phyloP scores from a whole-genome alignment of 2,113 vertebrate genomes.

The Rhinopomastus cyanomelas region DNA sequence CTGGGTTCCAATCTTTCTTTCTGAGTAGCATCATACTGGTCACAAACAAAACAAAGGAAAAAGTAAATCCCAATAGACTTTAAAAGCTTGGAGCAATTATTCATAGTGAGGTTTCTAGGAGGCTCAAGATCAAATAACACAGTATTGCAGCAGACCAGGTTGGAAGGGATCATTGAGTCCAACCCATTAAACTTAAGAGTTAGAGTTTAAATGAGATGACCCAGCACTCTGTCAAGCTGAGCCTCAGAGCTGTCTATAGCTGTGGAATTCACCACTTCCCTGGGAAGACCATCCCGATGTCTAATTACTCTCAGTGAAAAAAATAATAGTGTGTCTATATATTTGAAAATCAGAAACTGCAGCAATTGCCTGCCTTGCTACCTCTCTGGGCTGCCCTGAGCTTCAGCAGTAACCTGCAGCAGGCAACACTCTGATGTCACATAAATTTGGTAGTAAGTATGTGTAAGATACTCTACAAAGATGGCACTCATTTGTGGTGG shows the following conservation, averaged over 20 bases:
- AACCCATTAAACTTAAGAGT: too few relatives aligned
- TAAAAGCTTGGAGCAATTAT: not conserved
- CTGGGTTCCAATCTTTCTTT: not conserved
- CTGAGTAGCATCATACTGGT: not conserved
- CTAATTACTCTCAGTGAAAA: too few relatives aligned
- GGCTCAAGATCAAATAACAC: not conserved
- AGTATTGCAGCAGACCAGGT: too few relatives aligned
- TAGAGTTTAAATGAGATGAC: too few relatives aligned
- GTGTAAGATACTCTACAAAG: not conserved
- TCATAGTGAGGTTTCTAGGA: not conserved
- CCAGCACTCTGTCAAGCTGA: too few relatives aligned
- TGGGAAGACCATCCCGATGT: too few relatives aligned
- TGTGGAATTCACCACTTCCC: too few relatives aligned
- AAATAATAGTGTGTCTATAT: too few relatives aligned
- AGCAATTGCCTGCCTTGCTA: not conserved
- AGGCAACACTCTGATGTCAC: not conserved
- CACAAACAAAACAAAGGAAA: not conserved
- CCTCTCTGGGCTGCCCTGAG: not conserved
- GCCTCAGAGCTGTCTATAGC: too few relatives aligned
- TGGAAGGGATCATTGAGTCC: too few relatives aligned
- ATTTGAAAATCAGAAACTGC: not conserved
- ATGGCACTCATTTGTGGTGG: not conserved
- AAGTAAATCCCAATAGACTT: rapidly evolving
- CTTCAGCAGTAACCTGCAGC: not conserved
- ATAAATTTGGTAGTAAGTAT: not conserved